These are phyloP conservation scores for Lepidostoma basale DNA, from an alignment of 1,140 invertebrate genomes.

Conservation along the genomic window DNA sequence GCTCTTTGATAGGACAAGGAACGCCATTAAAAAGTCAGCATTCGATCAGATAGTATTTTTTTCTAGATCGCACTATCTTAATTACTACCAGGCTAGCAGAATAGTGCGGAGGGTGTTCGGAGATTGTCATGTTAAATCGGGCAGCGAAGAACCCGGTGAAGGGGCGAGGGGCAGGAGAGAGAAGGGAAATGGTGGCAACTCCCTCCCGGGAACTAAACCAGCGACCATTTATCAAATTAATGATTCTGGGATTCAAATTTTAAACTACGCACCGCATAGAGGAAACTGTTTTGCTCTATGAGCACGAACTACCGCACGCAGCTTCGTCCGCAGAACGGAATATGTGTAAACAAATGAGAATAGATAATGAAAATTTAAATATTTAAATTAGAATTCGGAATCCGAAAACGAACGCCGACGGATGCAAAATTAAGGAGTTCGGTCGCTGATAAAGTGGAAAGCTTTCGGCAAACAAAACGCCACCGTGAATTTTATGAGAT, in stretches of 20 bases:
- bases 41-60: conserved; percentile 15
- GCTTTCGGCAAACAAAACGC: conserved; percentile 6
- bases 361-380: conserved; percentile 23
- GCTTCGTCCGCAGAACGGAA: background rate
- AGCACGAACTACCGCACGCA: conserved; percentile 15
- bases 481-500: background rate
- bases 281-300: conserved; percentile 36
- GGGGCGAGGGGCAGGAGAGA: conserved; percentile 40
- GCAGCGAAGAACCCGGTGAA: background rate
- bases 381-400: conserved; percentile 14
- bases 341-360: conserved; percentile 23
- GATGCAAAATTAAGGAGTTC: background rate
- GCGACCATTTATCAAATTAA: conserved; percentile 53
- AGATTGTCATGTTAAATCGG: conserved; percentile 37
- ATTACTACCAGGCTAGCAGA: conserved; percentile 13
- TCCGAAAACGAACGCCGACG: background rate
- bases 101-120: conserved; percentile 7
- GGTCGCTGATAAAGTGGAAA: background rate
- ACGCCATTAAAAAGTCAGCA: conserved; percentile 21
- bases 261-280: conserved; percentile 51
- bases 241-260: conserved; percentile 51
- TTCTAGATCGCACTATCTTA: conserved; percentile 9
- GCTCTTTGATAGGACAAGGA: background rate
- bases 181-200: conserved; percentile 45
- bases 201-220: conserved; percentile 39